A percentile compares a stretch with the other conserved stretches of the same genome.
Conservation (phyloP, 2,888 invertebrate genomes). For the Sisyra terminalis region DNA sequence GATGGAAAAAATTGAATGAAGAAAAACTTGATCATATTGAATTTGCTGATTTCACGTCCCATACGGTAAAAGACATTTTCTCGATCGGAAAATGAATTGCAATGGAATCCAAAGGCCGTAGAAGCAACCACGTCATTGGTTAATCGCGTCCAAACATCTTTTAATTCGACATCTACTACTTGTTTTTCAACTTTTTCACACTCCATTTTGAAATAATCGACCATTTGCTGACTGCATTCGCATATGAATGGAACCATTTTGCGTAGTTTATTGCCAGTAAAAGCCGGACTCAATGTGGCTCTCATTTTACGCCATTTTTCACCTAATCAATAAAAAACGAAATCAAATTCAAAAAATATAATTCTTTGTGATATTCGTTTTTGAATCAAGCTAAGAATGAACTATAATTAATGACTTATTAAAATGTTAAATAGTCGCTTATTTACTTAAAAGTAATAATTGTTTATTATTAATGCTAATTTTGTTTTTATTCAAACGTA, state of each 20-base stretch:
- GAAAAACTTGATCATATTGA: not conserved
- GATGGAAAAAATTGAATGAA: conserved; percentile 6
- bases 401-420: too few relatives aligned
- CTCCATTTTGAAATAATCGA: conserved; percentile 9
- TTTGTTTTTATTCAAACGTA: too few relatives aligned
- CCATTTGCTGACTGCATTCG: conserved; percentile 13
- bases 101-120: conserved; percentile 11
- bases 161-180: conserved; percentile 10
- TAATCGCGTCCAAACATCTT: conserved; percentile 10
- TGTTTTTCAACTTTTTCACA: too few relatives aligned
- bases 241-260: conserved; percentile 12
- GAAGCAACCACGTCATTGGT: conserved; percentile 13
- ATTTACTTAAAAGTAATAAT: too few relatives aligned
- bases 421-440: too few relatives aligned
- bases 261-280: conserved; percentile 15
- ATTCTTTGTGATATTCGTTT: too few relatives aligned
- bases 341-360: too few relatives aligned
- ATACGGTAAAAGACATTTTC: conserved; percentile 12
- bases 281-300: conserved; percentile 13
- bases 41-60: conserved; percentile 4
- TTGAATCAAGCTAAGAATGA: too few relatives aligned
- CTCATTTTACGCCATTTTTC: conserved; percentile 14
- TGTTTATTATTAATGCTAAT: too few relatives aligned
- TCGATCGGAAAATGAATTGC: conserved; percentile 11
- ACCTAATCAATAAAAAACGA: conserved; percentile 12